These are phyloP conservation scores for Molossus molossus DNA, from an alignment of 2,797 vertebrate species.

Conservation along the genomic window DNA sequence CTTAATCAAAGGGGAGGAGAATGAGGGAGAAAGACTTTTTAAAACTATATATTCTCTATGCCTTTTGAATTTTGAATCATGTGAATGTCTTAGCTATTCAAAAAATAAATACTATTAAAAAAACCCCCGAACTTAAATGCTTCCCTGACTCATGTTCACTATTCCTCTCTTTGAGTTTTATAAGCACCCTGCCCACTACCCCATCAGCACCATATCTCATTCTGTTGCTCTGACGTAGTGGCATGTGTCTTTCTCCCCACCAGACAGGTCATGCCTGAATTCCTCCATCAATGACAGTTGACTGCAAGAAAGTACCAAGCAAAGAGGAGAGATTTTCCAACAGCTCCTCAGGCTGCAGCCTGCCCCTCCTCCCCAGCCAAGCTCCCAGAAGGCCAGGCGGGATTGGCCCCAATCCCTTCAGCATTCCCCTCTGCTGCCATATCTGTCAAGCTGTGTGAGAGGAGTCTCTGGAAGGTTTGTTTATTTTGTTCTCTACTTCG, in stretches of 20 bases:
- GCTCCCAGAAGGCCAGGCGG: neutral
- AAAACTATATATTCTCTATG: no score
- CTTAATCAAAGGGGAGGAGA: no score
- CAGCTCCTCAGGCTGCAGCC: neutral
- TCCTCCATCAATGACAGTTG: neutral
- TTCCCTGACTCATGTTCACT: neutral
- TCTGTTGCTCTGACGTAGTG: neutral
- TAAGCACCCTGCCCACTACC: neutral
- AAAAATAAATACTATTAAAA: no score
- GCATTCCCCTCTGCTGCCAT: neutral
- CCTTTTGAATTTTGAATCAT: no score
- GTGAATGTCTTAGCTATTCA: no score
- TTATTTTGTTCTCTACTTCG: conserved; percentile 53
- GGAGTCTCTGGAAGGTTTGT: neutral
- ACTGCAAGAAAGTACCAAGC: neutral
- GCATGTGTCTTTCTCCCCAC: neutral
- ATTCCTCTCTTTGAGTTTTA: neutral
- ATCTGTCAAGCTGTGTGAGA: neutral
- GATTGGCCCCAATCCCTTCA: neutral
- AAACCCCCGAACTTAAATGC: neutral
- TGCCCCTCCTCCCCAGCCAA: neutral
- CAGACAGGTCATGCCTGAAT: neutral
- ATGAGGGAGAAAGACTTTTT: no score
- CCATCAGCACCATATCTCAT: neutral
- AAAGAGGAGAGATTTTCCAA: neutral